A percentile compares a stretch with the other conserved stretches of the same genome.
Conservation (phyloP, 2,888 invertebrate species). For the Xanthia togata region DNA sequence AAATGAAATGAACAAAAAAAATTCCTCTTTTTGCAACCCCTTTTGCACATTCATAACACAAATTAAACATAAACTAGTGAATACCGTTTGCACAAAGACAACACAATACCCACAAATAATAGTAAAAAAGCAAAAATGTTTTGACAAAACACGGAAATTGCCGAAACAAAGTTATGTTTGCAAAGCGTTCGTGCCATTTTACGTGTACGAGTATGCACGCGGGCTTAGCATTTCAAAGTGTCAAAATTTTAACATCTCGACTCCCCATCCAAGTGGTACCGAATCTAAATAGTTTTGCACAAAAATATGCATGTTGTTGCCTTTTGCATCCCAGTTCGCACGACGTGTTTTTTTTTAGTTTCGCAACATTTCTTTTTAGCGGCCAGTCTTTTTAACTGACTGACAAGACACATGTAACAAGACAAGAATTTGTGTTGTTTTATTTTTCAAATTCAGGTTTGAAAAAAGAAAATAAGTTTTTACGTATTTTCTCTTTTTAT, state of each 20-base stretch:
- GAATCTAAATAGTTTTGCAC: constrained; percentile 63
- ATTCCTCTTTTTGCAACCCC: neutral
- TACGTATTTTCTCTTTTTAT: neutral
- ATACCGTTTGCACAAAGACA: constrained; percentile 15
- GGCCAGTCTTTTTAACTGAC: constrained; percentile 16
- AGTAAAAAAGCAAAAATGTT: constrained; percentile 45
- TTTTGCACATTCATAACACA: constrained; percentile 17
- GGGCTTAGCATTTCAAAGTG: constrained; percentile 55
- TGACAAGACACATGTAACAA: neutral
- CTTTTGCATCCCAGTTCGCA: constrained; percentile 12
- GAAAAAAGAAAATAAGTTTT: no score
- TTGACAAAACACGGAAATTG: constrained; percentile 52
- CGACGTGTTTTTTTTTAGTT: constrained; percentile 17
- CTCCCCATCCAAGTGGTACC: constrained; percentile 59
- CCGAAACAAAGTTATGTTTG: constrained; percentile 47
- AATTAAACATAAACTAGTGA: constrained; percentile 30
- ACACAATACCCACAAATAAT: constrained; percentile 30
- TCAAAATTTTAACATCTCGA: constrained; percentile 64
- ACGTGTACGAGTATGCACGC: constrained; percentile 35
- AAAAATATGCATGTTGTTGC: constrained; percentile 42
- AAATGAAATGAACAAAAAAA: neutral
- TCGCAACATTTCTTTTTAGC: constrained; percentile 22
- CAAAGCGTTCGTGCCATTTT: constrained; percentile 46
- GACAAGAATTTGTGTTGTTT: neutral
- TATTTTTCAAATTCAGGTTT: neutral